Evolutionary conservation across 2,113 vertebrate species (phyloP).

Genomic region (Trochalopteron elliotii): DNA sequence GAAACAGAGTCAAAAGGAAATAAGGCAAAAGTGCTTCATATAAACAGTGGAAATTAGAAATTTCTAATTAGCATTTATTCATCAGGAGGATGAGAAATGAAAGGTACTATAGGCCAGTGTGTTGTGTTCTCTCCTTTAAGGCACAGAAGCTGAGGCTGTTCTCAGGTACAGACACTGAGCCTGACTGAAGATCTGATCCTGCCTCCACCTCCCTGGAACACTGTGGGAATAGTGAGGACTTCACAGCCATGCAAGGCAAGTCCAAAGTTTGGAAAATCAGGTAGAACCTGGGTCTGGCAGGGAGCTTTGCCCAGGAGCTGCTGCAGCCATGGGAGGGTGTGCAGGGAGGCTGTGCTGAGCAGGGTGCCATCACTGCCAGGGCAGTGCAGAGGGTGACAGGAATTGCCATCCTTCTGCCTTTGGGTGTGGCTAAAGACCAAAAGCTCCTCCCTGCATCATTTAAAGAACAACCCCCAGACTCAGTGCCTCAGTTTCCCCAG

Average conservation of each 20-base stretch:
- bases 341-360: not conserved
- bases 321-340: not conserved
- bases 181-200: not conserved
- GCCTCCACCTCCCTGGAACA: not conserved
- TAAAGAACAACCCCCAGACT: not conserved
- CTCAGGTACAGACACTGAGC: not conserved
- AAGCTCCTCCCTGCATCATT: not conserved
- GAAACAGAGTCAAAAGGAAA: slow-evolving; percentile 15
- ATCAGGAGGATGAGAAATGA: not conserved
- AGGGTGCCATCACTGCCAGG: not conserved
- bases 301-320: no score
- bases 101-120: not conserved
- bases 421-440: not conserved
- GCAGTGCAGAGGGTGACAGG: not conserved
- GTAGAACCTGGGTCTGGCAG: not conserved
- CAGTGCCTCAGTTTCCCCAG: not conserved
- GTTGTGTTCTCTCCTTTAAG: not conserved
- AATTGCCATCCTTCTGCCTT: not conserved
- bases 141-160: not conserved
- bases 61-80: not conserved
- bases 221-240: not conserved
- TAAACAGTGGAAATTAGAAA: slow-evolving; percentile 40
- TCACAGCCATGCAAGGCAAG: not conserved
- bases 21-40: not conserved
- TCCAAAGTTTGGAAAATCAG: not conserved